Conservation (phyloP, 2,113 vertebrate genomes). For the Columba janthina region DNA sequence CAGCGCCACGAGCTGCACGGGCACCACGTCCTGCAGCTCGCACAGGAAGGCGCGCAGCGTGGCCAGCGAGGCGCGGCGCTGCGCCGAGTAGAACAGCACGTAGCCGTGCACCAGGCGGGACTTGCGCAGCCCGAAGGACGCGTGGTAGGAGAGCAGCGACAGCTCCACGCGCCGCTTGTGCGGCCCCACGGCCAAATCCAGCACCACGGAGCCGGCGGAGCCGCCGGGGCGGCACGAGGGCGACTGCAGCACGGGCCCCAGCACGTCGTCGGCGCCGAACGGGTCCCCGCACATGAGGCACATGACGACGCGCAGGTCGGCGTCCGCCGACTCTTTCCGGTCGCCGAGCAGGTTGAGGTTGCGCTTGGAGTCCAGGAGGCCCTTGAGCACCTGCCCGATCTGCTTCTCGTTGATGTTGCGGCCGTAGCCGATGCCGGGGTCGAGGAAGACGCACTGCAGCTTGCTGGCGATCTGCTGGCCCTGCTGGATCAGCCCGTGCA, state of each 20-base stretch:
- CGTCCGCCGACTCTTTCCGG: slow-evolving; percentile 82
- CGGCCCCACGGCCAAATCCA: slow-evolving; percentile 84
- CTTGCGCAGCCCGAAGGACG: slow-evolving; percentile 89
- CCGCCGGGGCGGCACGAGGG: slow-evolving; percentile 82
- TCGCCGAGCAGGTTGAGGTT: slow-evolving; percentile 73
- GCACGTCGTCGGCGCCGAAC: slow-evolving; percentile 86
- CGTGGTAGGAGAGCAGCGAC: slow-evolving; percentile 91
- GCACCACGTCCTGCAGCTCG: slow-evolving; percentile 94
- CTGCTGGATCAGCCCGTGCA: slow-evolving; percentile 91
- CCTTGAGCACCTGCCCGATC: slow-evolving; percentile 88
- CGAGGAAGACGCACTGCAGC: slow-evolving; percentile 88
- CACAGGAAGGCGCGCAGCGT: slow-evolving; percentile 87
- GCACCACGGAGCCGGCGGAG: slow-evolving; percentile 81
- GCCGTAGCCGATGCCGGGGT: slow-evolving; percentile 89
- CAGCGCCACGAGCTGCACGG: slow-evolving; percentile 90
- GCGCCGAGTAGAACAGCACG: slow-evolving; percentile 91
- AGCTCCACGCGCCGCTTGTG: slow-evolving; percentile 87
- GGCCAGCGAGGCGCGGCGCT: slow-evolving; percentile 89
- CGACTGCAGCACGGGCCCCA: slow-evolving; percentile 86
- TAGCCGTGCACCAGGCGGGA: slow-evolving; percentile 92
- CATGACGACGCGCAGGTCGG: slow-evolving; percentile 88
- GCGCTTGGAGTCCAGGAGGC: slow-evolving; percentile 86
- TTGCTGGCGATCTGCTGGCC: slow-evolving; percentile 91
- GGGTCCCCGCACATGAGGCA: slow-evolving; percentile 96
- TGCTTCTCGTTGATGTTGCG: slow-evolving; percentile 92